Base-by-base conservation (phyloP, 2,888 invertebrate genomes). In the Timandra comae region DNA sequence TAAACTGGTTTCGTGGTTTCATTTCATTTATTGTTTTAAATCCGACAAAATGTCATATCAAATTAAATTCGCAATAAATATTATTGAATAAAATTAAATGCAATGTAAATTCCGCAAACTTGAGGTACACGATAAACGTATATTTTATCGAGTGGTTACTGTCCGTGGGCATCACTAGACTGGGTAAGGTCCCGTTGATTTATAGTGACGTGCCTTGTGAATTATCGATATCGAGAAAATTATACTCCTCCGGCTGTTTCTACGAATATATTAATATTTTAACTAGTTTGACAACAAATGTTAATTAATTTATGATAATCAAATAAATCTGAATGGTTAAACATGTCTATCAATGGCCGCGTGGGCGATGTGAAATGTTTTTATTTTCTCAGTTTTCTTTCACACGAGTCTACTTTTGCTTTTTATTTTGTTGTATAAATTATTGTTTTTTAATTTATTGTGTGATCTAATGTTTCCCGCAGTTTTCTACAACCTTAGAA, bases 161-260 rank as follows among this genome's bases (percentile, higher is more conserved):
- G 49, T 49, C 59, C 76, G 81, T 79, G 81, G 81, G 80, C 84
- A 82, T 75, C 82, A 79, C 81, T 84, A 81, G 73, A n/a, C 75
- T 55, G 59, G n/a, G n/a, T 70, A 16, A 69, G 72, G 63, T 67
- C 63, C 54, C 54, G 54, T 65, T 80, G 84, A 84, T 81, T 82
- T 84, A 81, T 79, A 77, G 72, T 72, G 82, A 78, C 77, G 80
- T 61, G 52, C 59, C 45, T 45, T 64, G 65, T 80, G 78, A 84
- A 53, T 80, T 82, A 84, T 81, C 79, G 79, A 81, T 76, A 72
- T 67, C 62, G 65, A 63, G 52, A 5, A 61, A 64, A 63, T 46
- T 52, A 50, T 51, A 52, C 46, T 49, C 49, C 45, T 52, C 34
- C 48, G 49, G 48, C 42, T 43, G 44, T 49, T 52, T 52, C 43